Base-by-base conservation (phyloP, 2,888 invertebrate genomes). In the Drosophila emarginata region DNA sequence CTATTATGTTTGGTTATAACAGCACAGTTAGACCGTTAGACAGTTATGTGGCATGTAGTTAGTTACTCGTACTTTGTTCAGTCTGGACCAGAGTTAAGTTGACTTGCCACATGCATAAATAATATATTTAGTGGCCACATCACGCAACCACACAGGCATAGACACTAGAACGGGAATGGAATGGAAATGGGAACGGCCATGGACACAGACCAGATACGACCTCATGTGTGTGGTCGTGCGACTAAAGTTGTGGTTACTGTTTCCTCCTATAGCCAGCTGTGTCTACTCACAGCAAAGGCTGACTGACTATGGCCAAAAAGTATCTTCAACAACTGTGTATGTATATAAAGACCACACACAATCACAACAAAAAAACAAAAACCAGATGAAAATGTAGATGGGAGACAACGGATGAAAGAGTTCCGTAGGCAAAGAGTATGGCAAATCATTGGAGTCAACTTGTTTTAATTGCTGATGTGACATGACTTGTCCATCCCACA, bases 221-320 rank as follows among this genome's bases (percentile, higher is more conserved):
- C 71, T 70, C 82, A 72, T 85, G 77, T 87, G 82, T 83, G 88
- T 77, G 88, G 88, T 82, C 86, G 18, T 65, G 71, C 32, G 73
- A 80, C 67, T 72, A 73, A 73, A 23, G 65, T 63, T 78, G 72
- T 61, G 70, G 59, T 54, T 59, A 28, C 54, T 61, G 68, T 62
- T 68, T 76, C 61, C 79, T 72, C 62, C 37, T 61, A 64, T 59
- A 54, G 72, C 83, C 81, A 87, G 87, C 79, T 87, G 88, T 67
- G 82, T 40, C 71, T 52, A 65, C 74, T 68, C 67, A 51, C 36
- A 79, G 18, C 45, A 45, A 7, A 64, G 65, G 78, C 67, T 59
- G 36, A 26, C 51, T 61, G 9, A 32, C 32, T 32, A 56, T 72
- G 53, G 54, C 11, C 15, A 28, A 51, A 52, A 26, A 51, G 54